Evolutionary conservation across 2,888 invertebrate species (phyloP).

Genomic region (Tortrix viridana): DNA sequence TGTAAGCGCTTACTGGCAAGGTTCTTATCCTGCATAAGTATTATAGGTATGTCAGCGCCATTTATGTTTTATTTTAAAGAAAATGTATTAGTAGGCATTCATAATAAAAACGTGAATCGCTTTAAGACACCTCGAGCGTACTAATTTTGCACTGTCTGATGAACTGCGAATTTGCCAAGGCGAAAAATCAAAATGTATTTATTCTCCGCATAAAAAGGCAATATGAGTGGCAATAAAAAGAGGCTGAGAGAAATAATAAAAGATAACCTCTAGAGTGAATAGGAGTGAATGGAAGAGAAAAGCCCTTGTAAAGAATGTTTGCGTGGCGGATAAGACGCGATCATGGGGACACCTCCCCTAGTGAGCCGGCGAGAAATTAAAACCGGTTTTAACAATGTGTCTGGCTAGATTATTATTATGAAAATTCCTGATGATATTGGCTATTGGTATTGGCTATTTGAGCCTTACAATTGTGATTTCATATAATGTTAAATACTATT

Average conservation of each 20-base stretch:
- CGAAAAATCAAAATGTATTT: conserved; percentile 83
- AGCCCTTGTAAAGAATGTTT: conserved; percentile 82
- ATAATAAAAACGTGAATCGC: conserved; percentile 41
- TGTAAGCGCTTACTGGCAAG: conserved; percentile 59
- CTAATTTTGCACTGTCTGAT: conserved; percentile 74
- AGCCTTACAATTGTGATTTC: too few relatives aligned
- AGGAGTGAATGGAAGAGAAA: conserved; percentile 75
- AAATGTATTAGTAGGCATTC: too few relatives aligned
- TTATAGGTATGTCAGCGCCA: conserved; percentile 8
- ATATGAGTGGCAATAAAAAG: conserved; percentile 82
- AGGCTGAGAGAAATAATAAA: conserved; percentile 79
- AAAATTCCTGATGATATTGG: conserved; percentile 4
- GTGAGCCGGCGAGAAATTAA: conserved; percentile 69
- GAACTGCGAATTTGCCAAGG: conserved; percentile 67
- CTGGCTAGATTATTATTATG: conserved; percentile 13
- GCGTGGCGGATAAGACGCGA: conserved; percentile 81
- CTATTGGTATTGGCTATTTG: neutral
- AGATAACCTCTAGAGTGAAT: conserved; percentile 74
- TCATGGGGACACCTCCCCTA: conserved; percentile 77
- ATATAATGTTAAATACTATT: too few relatives aligned
- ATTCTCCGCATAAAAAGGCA: conserved; percentile 83
- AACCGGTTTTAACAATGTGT: conserved; percentile 65
- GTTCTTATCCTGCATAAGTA: conserved; percentile 21
- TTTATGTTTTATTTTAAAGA: neutral
- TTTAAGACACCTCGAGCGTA: conserved; percentile 69